Conservation (phyloP, 2,888 invertebrate species). For the Mechanitis mazaeus region DNA sequence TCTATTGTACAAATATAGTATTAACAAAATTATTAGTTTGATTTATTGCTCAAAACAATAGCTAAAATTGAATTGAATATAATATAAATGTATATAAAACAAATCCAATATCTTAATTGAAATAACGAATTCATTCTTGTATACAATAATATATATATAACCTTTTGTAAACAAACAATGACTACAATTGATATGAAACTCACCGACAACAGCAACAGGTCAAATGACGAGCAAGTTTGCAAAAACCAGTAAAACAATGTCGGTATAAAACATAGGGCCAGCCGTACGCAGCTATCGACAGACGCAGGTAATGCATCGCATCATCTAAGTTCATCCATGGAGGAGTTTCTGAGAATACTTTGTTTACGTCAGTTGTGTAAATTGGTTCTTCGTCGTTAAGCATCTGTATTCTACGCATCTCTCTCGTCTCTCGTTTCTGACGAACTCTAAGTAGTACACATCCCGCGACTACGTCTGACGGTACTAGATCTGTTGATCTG, state of each 20-base stretch:
- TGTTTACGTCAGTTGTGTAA: conserved; percentile 78
- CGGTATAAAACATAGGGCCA: conserved; percentile 91
- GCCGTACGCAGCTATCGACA: conserved; percentile 90
- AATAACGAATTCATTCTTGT: too few relatives aligned
- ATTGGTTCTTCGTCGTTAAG: conserved; percentile 81
- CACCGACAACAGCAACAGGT: conserved; percentile 86
- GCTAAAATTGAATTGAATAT: too few relatives aligned
- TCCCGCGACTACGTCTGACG: conserved; percentile 92
- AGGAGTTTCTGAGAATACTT: conserved; percentile 80
- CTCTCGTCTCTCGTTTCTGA: conserved; percentile 84
- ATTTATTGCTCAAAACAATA: too few relatives aligned
- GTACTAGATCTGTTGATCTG: conserved; percentile 90
- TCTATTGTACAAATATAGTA: too few relatives aligned
- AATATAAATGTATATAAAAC: too few relatives aligned
- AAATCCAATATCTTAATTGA: too few relatives aligned
- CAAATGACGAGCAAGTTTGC: conserved; percentile 80
- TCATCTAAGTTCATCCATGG: conserved; percentile 89
- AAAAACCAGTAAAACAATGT: conserved; percentile 85
- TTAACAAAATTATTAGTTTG: too few relatives aligned
- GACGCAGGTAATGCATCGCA: conserved; percentile 85
- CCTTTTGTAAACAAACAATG: too few relatives aligned
- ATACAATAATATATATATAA: too few relatives aligned
- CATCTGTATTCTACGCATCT: conserved; percentile 81
- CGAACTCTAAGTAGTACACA: conserved; percentile 87
- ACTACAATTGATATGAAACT: conserved; percentile 28